Conservation (phyloP, 53 echinoderm and acorn worm species). For the Antedon mediterranea region DNA sequence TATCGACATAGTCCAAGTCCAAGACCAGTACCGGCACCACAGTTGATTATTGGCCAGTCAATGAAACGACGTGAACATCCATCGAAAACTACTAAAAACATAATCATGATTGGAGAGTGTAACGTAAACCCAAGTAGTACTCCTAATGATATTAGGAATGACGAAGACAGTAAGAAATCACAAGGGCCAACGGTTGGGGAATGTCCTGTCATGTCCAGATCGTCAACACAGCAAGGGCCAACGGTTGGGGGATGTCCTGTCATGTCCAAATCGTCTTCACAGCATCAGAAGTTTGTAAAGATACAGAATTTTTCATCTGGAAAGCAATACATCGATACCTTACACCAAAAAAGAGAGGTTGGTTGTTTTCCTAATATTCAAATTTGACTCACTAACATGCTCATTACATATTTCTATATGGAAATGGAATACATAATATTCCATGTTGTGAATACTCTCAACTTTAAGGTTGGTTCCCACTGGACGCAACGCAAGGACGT, state of each 20-base stretch:
- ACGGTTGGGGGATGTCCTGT: background rate
- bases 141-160: background rate
- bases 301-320: slow-evolving; percentile 15
- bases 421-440: no score
- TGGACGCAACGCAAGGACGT: no score
- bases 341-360: slow-evolving; percentile 10
- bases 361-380: no score
- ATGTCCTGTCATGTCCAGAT: background rate
- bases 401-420: no score
- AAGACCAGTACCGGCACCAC: background rate
- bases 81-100: background rate
- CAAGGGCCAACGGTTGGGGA: background rate
- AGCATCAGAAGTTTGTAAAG: slow-evolving; percentile 5
- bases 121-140: background rate
- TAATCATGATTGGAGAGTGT: background rate
- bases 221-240: background rate
- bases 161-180: background rate
- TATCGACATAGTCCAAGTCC: background rate
- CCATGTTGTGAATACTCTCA: no score
- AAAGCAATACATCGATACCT: slow-evolving; percentile 6
- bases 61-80: background rate
- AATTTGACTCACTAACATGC: no score
- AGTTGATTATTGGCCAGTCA: background rate
- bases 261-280: background rate
- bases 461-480: no score